Percentiles rank a stretch among this genome's conserved stretches.
Conservation (phyloP, 2,888 invertebrate species). For the Tiliacea citrago region DNA sequence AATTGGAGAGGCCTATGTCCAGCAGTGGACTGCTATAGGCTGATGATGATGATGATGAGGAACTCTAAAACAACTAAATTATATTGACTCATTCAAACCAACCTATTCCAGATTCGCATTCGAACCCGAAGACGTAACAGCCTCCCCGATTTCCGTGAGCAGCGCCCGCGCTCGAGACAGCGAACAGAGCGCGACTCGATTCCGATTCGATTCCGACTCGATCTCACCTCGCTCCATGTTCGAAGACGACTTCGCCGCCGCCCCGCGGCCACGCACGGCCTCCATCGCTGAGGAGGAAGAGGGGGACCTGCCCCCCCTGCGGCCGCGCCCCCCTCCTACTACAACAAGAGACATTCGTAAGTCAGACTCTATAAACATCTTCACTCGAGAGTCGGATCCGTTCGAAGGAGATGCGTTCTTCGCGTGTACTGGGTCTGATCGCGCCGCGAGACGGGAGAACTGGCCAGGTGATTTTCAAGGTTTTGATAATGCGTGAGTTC, state of each 20-base stretch:
- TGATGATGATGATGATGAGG: too few relatives aligned
- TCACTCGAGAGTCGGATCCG: slow-evolving; percentile 96
- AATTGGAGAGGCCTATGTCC: too few relatives aligned
- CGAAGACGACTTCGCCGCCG: slow-evolving; percentile 93
- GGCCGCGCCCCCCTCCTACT: slow-evolving; percentile 74
- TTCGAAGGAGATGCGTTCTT: slow-evolving; percentile 98
- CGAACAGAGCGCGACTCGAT: slow-evolving; percentile 82
- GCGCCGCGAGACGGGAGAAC: slow-evolving; percentile 86
- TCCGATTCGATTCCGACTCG: slow-evolving; percentile 87
- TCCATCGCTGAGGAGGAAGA: slow-evolving; percentile 89
- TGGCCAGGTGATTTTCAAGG: slow-evolving; percentile 89
- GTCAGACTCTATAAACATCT: slow-evolving; percentile 97
- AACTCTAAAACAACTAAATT: too few relatives aligned
- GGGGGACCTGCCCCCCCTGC: slow-evolving; percentile 82
- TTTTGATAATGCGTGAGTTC: slow-evolving; percentile 84
- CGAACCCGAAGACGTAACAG: slow-evolving; percentile 82
- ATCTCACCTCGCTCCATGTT: slow-evolving; percentile 89
- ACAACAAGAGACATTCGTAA: slow-evolving; percentile 92
- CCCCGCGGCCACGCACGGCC: slow-evolving; percentile 83
- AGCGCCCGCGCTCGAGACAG: slow-evolving; percentile 79
- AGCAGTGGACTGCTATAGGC: too few relatives aligned
- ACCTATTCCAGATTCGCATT: slow-evolving; percentile 80
- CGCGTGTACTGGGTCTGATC: slow-evolving; percentile 89
- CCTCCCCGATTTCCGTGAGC: slow-evolving; percentile 81
- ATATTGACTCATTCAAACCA: too few relatives aligned